These are phyloP conservation scores for Drosophila barbarae DNA, from an alignment of 2,888 invertebrate species.

Conservation along the genomic window DNA sequence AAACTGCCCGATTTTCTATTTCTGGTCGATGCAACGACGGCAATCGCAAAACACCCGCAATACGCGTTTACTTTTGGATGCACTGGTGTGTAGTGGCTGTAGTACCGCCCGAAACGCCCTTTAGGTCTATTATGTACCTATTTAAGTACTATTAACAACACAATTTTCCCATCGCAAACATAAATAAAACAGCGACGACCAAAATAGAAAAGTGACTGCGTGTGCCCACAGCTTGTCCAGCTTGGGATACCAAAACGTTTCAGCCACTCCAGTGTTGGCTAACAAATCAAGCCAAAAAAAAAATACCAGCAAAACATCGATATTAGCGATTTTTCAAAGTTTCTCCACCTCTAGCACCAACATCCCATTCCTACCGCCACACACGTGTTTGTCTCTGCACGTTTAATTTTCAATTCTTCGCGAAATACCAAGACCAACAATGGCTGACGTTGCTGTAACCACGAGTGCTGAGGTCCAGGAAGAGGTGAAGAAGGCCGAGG, in stretches of 20 bases:
- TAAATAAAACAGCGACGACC: constrained; percentile 37
- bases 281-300: too few species aligned
- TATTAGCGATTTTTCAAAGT: too few species aligned
- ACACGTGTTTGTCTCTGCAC: constrained; percentile 62
- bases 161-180: constrained; percentile 31
- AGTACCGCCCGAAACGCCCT: constrained; percentile 8
- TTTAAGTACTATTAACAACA: constrained; percentile 26
- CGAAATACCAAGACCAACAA: constrained; percentile 44
- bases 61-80: constrained; percentile 2
- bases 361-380: constrained; percentile 22
- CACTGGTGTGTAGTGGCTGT: background rate
- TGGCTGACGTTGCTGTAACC: constrained; percentile 73
- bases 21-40: constrained; percentile 11
- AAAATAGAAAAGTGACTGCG: constrained; percentile 22
- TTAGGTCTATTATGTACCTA: constrained; percentile 6
- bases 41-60: background rate
- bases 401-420: constrained; percentile 44
- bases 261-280: too few species aligned
- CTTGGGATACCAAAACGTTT: background rate
- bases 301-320: too few species aligned
- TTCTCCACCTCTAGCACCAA: background rate
- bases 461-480: constrained; percentile 37
- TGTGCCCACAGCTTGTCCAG: background rate
- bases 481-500: constrained; percentile 33
- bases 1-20: constrained; percentile 18